These are phyloP conservation scores for Hirudinaria manillensis DNA, from an alignment of 2,888 invertebrate genomes.

Conservation along the genomic window DNA sequence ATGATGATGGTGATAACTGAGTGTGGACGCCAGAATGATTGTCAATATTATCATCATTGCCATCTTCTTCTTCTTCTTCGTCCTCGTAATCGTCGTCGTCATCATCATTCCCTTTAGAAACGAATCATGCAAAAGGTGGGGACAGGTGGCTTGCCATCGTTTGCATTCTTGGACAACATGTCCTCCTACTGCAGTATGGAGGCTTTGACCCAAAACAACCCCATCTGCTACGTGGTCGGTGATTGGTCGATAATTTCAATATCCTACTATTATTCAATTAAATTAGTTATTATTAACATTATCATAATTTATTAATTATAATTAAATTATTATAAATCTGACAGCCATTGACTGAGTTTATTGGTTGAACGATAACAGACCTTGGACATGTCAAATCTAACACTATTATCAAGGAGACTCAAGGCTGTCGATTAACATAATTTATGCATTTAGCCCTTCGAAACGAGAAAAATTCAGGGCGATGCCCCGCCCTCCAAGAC, in stretches of 20 bases:
- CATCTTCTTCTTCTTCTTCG: neutral
- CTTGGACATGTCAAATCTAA: too few species aligned
- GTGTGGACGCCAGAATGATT: neutral
- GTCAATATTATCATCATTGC: neutral
- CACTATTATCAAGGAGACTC: too few species aligned
- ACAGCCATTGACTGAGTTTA: too few species aligned
- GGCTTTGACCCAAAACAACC: conserved; percentile 12
- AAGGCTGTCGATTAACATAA: conserved; percentile 17
- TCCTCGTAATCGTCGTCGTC: neutral
- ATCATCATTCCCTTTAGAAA: neutral
- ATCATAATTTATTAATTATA: too few species aligned
- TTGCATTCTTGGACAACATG: conserved; percentile 18
- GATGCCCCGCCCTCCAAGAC: conserved; percentile 21
- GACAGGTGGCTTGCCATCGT: conserved; percentile 12
- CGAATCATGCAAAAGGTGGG: conserved; percentile 8
- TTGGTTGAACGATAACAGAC: too few species aligned
- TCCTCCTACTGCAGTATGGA: conserved; percentile 25
- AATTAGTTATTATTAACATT: too few species aligned
- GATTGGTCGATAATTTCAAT: neutral
- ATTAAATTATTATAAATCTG: too few species aligned
- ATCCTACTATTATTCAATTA: too few species aligned
- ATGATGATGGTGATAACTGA: conserved; percentile 11
- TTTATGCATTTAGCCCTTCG: conserved; percentile 7
- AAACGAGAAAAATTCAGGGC: conserved; percentile 7
- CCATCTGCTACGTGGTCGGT: conserved; percentile 16